Percentiles rank a stretch among this genome's conserved stretches.
Conservation (phyloP, 2,797 vertebrate species). For the Hemitrygon akajei region DNA sequence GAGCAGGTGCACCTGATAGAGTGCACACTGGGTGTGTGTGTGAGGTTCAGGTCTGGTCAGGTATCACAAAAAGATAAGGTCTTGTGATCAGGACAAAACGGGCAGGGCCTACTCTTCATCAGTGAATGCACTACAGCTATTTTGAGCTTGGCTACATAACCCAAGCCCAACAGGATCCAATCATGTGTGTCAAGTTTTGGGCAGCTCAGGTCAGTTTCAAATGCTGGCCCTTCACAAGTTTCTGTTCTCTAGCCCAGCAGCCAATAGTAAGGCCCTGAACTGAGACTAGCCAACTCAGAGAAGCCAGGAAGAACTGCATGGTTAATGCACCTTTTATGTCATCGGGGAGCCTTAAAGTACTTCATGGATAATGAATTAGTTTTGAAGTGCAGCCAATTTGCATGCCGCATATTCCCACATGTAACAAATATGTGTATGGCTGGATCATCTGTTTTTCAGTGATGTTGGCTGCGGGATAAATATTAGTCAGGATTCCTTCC, state of each 20-base stretch:
- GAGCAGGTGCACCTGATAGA: too few species aligned
- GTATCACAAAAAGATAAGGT: too few species aligned
- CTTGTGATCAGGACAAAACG: too few species aligned
- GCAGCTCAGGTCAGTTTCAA: too few species aligned
- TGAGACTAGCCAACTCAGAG: neutral
- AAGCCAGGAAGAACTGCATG: neutral
- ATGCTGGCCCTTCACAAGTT: too few species aligned
- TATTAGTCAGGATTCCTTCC: neutral
- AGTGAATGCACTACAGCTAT: too few species aligned
- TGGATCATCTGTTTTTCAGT: neutral
- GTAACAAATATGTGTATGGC: neutral
- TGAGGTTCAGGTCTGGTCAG: too few species aligned
- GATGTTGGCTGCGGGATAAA: neutral
- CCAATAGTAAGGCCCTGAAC: neutral
- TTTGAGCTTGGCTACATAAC: too few species aligned
- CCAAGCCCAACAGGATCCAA: too few species aligned
- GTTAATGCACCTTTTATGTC: neutral
- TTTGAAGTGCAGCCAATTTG: constrained; percentile 16
- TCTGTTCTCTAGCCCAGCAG: neutral
- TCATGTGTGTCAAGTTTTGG: too few species aligned
- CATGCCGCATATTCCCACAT: neutral
- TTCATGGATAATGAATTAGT: neutral
- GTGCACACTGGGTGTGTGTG: too few species aligned
- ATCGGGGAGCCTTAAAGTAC: neutral
- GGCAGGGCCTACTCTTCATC: too few species aligned